Percentiles rank a stretch among this genome's conserved stretches.
phyloP scores from a whole-genome alignment of 2,797 vertebrate species.

The Choloepus didactylus region DNA sequence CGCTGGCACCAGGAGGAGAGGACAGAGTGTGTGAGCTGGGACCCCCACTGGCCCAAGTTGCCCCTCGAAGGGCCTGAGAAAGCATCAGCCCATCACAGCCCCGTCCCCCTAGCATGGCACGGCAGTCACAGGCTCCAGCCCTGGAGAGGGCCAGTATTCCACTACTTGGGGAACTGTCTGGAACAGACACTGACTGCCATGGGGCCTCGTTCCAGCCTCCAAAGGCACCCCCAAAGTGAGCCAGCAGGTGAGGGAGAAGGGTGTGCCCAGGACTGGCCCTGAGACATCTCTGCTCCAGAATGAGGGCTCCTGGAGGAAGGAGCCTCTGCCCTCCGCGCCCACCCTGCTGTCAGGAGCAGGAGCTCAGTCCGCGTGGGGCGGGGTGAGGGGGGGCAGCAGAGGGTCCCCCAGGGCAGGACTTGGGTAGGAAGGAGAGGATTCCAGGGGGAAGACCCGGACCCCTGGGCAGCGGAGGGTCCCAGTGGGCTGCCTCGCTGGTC shows the following conservation, averaged over 20 bases:
- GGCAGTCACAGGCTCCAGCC: background rate
- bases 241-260: background rate
- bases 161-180: background rate
- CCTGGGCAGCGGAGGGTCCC: fast-evolving
- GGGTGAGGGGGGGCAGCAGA: too few species aligned
- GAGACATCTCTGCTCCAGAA: background rate
- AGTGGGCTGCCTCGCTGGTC: background rate
- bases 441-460: background rate
- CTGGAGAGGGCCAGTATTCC: background rate
- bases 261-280: fast-evolving
- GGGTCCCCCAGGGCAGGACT: background rate
- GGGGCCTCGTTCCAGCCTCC: background rate
- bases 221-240: background rate
- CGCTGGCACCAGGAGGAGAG: background rate
- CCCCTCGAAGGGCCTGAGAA: too few species aligned
- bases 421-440: too few species aligned
- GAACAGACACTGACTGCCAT: fast-evolving
- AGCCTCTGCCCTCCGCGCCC: background rate
- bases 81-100: background rate
- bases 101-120: too few species aligned
- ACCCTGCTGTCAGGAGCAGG: background rate
- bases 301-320: background rate
- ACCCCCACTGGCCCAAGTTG: background rate
- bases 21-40: fast-evolving
- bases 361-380: background rate